A percentile compares a stretch with the other conserved stretches of the same genome.
These are phyloP conservation scores for Crocidura indochinensis DNA, from an alignment of 2,797 vertebrate species.

Conservation along the genomic window DNA sequence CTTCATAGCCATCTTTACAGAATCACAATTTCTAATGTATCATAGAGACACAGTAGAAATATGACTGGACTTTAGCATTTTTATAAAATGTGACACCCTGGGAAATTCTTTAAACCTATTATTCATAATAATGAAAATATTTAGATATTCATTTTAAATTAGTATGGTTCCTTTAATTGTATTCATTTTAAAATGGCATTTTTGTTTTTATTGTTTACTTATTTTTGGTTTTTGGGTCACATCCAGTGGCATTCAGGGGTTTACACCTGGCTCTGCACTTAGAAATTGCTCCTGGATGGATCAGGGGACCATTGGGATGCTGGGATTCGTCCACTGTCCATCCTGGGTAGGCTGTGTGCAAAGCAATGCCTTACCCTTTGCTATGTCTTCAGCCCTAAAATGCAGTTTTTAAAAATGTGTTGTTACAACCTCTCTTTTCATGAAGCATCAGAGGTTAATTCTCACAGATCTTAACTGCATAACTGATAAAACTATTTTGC, in stretches of 20 bases:
- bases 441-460: conserved; percentile 55
- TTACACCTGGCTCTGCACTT: no score
- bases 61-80: conserved; percentile 13
- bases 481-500: conserved; percentile 55
- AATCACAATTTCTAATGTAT: neutral
- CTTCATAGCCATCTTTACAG: neutral
- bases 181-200: no score
- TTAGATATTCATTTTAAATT: neutral
- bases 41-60: neutral
- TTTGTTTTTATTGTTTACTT: no score
- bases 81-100: neutral
- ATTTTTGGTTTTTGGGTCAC: no score
- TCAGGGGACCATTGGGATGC: no score
- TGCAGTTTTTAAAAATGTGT: neutral
- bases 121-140: conserved; percentile 23
- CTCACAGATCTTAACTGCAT: conserved; percentile 65
- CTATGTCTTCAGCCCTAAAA: no score
- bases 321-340: no score
- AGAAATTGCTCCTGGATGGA: no score
- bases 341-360: no score
- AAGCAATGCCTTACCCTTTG: no score
- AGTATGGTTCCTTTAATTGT: neutral
- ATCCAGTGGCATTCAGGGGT: no score
- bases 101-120: conserved; percentile 37
- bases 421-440: conserved; percentile 41